phyloP scores from a whole-genome alignment of 2,888 invertebrate genomes.

The Eledona agricola region DNA sequence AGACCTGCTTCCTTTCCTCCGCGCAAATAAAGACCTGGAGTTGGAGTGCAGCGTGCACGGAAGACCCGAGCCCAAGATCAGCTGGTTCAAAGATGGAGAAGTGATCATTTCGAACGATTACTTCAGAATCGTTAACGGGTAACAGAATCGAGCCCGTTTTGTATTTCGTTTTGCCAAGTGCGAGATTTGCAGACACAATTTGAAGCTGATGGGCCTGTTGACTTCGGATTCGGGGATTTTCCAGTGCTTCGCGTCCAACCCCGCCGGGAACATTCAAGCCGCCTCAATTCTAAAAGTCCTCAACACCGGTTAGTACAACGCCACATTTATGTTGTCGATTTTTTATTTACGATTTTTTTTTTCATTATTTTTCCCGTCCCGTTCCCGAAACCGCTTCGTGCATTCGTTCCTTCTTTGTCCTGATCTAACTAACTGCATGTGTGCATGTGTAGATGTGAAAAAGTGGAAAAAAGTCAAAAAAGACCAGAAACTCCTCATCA shows the following conservation, averaged over 20 bases:
- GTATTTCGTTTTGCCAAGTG: constrained; percentile 2
- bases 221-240: constrained; percentile 91
- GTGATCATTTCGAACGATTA: constrained; percentile 88
- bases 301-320: constrained; percentile 70
- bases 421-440: constrained; percentile 33
- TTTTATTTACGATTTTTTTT: constrained; percentile 51
- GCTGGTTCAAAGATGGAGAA: constrained; percentile 96
- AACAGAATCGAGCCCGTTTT: constrained; percentile 38
- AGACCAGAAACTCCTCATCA: constrained; percentile 53
- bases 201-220: constrained; percentile 91
- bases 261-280: constrained; percentile 85
- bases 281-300: constrained; percentile 80
- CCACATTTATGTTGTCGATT: constrained; percentile 24
- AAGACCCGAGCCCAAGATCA: constrained; percentile 81
- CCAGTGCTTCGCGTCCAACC: constrained; percentile 90
- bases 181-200: constrained; percentile 67
- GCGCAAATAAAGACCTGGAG: too few relatives aligned
- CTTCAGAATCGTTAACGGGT: constrained; percentile 84
- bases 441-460: constrained; percentile 26
- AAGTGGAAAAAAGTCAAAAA: constrained; percentile 47
- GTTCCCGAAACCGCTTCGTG: too few relatives aligned
- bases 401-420: constrained; percentile 18
- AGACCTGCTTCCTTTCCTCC: too few relatives aligned
- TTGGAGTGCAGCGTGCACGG: constrained; percentile 88
- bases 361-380: constrained; percentile 47